These are phyloP conservation scores for Elephas maximus DNA, from an alignment of 2,113 vertebrate species.

Conservation along the genomic window DNA sequence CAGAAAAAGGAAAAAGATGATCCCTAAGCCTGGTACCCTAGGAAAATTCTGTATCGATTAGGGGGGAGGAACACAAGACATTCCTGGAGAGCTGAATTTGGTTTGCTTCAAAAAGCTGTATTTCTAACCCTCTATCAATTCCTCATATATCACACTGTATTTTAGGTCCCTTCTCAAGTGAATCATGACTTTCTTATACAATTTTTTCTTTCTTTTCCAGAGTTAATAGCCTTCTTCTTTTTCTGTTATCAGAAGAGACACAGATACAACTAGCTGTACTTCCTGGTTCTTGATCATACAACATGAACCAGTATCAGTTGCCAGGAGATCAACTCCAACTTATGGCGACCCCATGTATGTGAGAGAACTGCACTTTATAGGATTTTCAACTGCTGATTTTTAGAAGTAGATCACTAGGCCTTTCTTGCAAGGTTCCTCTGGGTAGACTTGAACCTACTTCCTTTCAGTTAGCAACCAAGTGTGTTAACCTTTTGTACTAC, in stretches of 20 bases:
- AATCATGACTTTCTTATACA: not conserved
- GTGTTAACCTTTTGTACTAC: no score
- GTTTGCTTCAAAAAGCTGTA: slow-evolving; percentile 20
- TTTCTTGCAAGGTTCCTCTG: no score
- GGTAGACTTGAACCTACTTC: no score
- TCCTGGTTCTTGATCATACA: not conserved
- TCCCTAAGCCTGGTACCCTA: not conserved
- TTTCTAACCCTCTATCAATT: not conserved
- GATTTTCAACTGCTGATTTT: no score
- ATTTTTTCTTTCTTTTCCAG: not conserved
- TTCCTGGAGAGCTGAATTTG: not conserved
- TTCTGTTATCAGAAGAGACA: not conserved
- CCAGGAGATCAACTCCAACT: no score
- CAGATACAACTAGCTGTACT: not conserved
- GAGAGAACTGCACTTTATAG: no score
- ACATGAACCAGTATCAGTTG: no score
- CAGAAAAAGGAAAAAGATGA: not conserved
- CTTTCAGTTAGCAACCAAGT: no score
- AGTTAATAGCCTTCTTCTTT: not conserved
- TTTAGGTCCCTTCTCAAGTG: not conserved
- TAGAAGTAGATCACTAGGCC: no score
- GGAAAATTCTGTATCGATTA: not conserved
- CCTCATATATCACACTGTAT: not conserved
- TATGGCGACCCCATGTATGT: no score
- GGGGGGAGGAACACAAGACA: not conserved